Evolutionary conservation across 1,140 invertebrate genomes (phyloP).

Genomic region (Bradysia coprophila): DNA sequence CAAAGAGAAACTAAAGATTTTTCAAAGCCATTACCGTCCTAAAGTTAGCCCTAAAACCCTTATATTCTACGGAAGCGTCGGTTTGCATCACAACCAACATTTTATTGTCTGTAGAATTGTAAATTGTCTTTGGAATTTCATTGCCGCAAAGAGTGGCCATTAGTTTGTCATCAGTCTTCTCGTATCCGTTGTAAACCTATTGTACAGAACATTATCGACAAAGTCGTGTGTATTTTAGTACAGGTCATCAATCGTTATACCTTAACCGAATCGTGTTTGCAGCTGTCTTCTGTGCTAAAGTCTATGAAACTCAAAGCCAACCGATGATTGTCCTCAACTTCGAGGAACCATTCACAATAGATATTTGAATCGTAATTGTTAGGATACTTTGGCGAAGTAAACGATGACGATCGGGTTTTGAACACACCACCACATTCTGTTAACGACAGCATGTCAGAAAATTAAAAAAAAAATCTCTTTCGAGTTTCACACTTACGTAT

Average conservation of each 20-base stretch:
- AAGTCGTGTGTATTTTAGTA: no score
- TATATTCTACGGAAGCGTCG: not conserved
- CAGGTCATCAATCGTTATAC: no score
- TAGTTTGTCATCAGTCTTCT: not conserved
- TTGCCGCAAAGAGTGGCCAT: not conserved
- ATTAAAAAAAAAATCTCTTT: not conserved
- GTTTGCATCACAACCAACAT: slow-evolving; percentile 1
- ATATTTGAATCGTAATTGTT: slow-evolving; percentile 46
- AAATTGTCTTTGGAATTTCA: not conserved
- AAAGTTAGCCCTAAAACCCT: not conserved
- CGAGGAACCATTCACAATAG: slow-evolving; percentile 56
- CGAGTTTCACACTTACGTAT: slow-evolving; percentile 1
- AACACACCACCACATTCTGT: slow-evolving; percentile 2
- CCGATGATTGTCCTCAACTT: slow-evolving; percentile 37
- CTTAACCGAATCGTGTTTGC: not conserved
- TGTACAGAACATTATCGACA: no score
- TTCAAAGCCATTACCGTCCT: not conserved
- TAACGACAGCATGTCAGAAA: not conserved
- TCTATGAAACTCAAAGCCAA: slow-evolving; percentile 25
- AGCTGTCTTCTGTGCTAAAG: slow-evolving; percentile 35
- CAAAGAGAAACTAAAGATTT: slow-evolving; percentile 23
- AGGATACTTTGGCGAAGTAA: slow-evolving; percentile 56
- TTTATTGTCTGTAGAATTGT: not conserved
- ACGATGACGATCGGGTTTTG: slow-evolving; percentile 22
- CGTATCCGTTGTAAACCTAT: not conserved